Evolutionary conservation across 1,140 invertebrate genomes (phyloP).

Genomic region (Drosophila asahinai): DNA sequence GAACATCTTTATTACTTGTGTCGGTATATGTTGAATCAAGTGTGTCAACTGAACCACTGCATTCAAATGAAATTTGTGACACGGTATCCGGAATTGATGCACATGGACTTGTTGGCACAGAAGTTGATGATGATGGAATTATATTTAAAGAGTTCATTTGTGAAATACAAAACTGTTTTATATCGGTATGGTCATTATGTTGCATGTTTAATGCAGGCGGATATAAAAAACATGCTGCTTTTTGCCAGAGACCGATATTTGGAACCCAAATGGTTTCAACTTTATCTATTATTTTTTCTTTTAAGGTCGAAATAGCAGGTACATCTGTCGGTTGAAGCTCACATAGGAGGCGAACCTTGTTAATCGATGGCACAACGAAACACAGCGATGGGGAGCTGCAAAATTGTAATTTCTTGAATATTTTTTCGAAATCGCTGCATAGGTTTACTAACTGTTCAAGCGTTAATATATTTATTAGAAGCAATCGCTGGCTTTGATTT

Average conservation of each 20-base stretch:
- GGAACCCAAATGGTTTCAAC: too few species aligned
- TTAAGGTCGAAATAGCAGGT: too few species aligned
- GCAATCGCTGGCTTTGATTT: slow-evolving; percentile 20
- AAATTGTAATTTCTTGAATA: slow-evolving; percentile 30
- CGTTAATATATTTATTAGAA: slow-evolving; percentile 28
- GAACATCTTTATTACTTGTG: slow-evolving; percentile 12
- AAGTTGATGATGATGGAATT: slow-evolving; percentile 6
- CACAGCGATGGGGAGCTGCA: too few species aligned
- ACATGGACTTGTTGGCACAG: slow-evolving; percentile 8
- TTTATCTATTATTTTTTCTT: too few species aligned
- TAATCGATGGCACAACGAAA: too few species aligned
- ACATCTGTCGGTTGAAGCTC: too few species aligned
- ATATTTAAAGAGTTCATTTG: slow-evolving; percentile 20
- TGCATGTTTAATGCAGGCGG: slow-evolving; percentile 34
- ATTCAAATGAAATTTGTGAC: slow-evolving; percentile 8
- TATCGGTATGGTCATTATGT: slow-evolving; percentile 4
- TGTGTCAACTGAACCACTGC: slow-evolving; percentile 11
- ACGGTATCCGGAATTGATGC: slow-evolving; percentile 8
- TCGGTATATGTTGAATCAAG: slow-evolving; percentile 2
- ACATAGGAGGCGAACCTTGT: too few species aligned
- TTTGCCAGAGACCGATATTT: too few species aligned
- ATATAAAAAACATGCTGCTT: too few species aligned
- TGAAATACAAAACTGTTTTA: slow-evolving; percentile 19
- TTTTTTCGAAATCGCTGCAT: not conserved
- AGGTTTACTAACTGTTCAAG: slow-evolving; percentile 17